A percentile compares a stretch with the other conserved stretches of the same genome.
Evolutionary conservation across 2,113 vertebrate genomes (phyloP).

Genomic region (Periophthalmodon schlosseri): DNA sequence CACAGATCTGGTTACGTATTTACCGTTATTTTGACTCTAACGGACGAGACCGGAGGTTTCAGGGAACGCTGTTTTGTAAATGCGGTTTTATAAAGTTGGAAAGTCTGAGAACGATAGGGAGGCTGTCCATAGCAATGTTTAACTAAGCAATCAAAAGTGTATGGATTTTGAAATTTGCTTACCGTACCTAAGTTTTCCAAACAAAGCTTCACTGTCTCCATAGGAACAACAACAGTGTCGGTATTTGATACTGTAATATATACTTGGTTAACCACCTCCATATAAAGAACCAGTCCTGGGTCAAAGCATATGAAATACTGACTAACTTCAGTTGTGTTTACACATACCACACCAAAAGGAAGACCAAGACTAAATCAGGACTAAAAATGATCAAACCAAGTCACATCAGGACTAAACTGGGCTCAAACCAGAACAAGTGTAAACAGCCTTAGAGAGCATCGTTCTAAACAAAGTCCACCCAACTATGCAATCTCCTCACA

Average conservation of each 20-base stretch:
- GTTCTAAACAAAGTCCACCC: too few species aligned
- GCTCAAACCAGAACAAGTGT: too few species aligned
- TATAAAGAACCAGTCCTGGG: too few species aligned
- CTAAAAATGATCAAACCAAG: too few species aligned
- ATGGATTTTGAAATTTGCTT: neutral
- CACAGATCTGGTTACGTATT: slow-evolving; percentile 43
- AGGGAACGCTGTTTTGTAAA: neutral
- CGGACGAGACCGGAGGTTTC: neutral
- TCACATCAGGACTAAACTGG: too few species aligned
- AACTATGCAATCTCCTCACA: neutral
- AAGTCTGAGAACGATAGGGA: neutral
- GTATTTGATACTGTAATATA: neutral
- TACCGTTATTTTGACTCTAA: neutral
- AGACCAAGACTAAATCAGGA: too few species aligned
- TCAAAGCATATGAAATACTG: too few species aligned
- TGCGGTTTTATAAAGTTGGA: neutral
- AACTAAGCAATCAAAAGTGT: neutral
- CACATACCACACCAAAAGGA: too few species aligned
- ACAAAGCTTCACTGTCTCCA: neutral
- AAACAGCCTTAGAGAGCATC: too few species aligned
- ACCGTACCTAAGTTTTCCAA: neutral
- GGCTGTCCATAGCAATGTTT: neutral
- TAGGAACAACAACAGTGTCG: neutral
- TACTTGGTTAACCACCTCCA: neutral
- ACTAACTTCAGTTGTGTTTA: too few species aligned